Evolutionary conservation across 2,888 invertebrate genomes (phyloP), one percentile per base, ranked within the genome.

Genomic region (Rhyacophila evoluta): DNA sequence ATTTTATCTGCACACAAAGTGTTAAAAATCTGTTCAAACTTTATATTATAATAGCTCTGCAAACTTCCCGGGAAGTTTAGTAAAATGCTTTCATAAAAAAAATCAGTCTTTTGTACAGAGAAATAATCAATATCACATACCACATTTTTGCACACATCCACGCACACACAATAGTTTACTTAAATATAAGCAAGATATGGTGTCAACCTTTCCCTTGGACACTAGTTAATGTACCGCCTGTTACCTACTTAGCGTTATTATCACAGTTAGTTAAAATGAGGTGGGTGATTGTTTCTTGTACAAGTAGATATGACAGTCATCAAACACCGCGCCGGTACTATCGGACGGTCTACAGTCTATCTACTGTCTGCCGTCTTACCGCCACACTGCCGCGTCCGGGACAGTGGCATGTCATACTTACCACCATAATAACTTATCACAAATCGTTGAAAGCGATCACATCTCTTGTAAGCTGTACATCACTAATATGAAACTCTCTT

Each of bases 161-260:
- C 86, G 87, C 87, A 87, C 83, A 79, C 79, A 79, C 73, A 78
- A 88, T 75, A 79, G 75, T 80, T 81, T 80, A 81, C 79, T 79
- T 80, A 89, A 89, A 89, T 89, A 89, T 89, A 89, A 86, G 89
- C 89, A 89, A 90, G 90, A 90, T 90, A 90, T 90, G 90, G 87
- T 90, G 90, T 88, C 90, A 89, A 89, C 89, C 89, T 89, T 89
- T 89, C 89, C 87, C 88, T 85, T 88, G 90, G 89, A 89, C 89
- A 88, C 88, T 89, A 89, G 88, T 88, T 88, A 88, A 89, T 88
- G 88, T 89, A 88, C 89, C 88, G 88, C 89, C 89, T 89, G 89
- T 89, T 89, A 89, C 89, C 90, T 90, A 90, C 89, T 89, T 90
- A 90, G 89, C 89, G 89, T 89, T 89, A 89, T 89, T 89, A 90